These are phyloP conservation scores for Exocentrus adspersus DNA, from an alignment of 2,888 invertebrate genomes.

Conservation along the genomic window DNA sequence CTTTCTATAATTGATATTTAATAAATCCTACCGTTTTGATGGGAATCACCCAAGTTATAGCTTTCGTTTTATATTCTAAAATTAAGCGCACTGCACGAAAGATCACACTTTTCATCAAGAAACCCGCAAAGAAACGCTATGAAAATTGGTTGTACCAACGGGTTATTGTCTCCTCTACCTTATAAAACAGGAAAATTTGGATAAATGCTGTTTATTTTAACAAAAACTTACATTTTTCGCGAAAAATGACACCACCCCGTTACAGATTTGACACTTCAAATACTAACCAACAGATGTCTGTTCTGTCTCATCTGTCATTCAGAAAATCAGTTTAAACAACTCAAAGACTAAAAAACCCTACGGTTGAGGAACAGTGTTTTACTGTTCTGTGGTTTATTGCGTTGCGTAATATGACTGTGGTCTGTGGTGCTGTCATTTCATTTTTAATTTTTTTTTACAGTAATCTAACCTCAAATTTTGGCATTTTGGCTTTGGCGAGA, in stretches of 20 bases:
- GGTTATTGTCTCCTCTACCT: conserved; percentile 14
- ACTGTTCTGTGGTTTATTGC: too few relatives aligned
- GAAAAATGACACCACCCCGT: conserved; percentile 62
- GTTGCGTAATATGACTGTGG: too few relatives aligned
- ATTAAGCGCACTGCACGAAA: conserved; percentile 44
- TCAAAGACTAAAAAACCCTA: conserved; percentile 2
- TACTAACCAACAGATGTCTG: conserved; percentile 33
- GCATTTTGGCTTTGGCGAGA: too few relatives aligned
- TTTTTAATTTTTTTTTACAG: too few relatives aligned
- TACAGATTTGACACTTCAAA: conserved; percentile 43
- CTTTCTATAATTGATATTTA: background rate
- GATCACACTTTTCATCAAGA: conserved; percentile 17
- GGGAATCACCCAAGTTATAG: background rate
- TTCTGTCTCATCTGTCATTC: too few relatives aligned
- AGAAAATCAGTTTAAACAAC: too few relatives aligned
- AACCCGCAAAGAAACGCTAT: conserved; percentile 24
- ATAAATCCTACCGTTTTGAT: background rate
- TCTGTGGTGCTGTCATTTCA: too few relatives aligned
- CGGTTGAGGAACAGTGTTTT: too few relatives aligned
- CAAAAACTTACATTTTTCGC: conserved; percentile 60
- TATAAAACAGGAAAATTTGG: conserved; percentile 28
- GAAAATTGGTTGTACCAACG: conserved; percentile 15
- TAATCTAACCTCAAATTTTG: too few relatives aligned
- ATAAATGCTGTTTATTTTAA: conserved; percentile 43
- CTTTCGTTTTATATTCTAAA: conserved; percentile 32